Conservation (phyloP, 2,113 vertebrate genomes). For the Blennius ocellaris region DNA sequence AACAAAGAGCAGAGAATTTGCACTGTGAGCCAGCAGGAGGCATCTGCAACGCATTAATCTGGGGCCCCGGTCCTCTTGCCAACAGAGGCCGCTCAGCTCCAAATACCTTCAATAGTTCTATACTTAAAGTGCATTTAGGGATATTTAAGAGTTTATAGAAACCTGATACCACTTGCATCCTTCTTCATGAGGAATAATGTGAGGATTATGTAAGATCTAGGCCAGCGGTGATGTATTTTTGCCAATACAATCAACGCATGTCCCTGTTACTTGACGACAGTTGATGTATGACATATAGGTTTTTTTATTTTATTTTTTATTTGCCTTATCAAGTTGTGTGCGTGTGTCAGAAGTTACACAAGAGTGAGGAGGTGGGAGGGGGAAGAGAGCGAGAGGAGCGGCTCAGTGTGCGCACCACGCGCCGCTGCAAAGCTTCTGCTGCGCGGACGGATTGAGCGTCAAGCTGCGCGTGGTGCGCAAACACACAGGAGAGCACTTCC, state of each 20-base stretch:
- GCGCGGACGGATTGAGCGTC: background rate
- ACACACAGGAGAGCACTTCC: background rate
- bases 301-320: too few species aligned
- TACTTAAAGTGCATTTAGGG: background rate
- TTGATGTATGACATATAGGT: background rate
- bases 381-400: constrained; percentile 30
- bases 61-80: constrained; percentile 25
- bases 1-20: constrained; percentile 21
- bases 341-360: constrained; percentile 53
- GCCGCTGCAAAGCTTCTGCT: constrained; percentile 36
- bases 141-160: background rate
- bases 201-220: background rate
- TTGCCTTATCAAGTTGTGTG: background rate
- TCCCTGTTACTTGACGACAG: too few species aligned
- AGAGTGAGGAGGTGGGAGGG: constrained; percentile 53
- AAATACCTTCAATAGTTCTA: background rate
- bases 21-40: constrained; percentile 50
- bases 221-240: background rate
- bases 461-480: background rate
- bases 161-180: background rate
- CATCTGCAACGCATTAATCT: constrained; percentile 69
- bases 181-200: background rate
- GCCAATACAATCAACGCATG: background rate
- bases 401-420: constrained; percentile 20
- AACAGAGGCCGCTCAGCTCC: constrained; percentile 9